These are phyloP conservation scores for Caretta caretta DNA, from an alignment of 2,113 vertebrate genomes.

Conservation along the genomic window DNA sequence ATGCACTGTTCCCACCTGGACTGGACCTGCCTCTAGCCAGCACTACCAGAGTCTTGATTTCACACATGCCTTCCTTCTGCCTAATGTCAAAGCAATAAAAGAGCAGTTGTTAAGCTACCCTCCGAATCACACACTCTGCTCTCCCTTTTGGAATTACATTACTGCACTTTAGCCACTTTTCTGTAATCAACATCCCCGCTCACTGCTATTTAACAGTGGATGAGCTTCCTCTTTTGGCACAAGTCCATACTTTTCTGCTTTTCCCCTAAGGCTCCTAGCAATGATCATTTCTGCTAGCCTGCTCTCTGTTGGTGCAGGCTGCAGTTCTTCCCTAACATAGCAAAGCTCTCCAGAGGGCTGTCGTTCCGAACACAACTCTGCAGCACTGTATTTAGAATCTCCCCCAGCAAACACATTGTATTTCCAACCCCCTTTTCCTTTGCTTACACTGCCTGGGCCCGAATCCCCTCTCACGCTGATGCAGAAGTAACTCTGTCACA, in stretches of 20 bases:
- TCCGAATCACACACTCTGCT: background rate
- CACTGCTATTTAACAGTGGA: background rate
- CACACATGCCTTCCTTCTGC: background rate
- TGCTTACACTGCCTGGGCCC: background rate
- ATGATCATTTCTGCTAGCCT: background rate
- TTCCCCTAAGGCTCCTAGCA: background rate
- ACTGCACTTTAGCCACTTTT: background rate
- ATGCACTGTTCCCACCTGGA: background rate
- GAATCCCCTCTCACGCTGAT: background rate
- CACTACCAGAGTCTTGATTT: background rate
- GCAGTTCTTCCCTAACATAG: background rate
- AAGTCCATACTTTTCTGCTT: fast-evolving
- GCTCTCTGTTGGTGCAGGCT: background rate
- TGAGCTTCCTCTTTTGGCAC: background rate
- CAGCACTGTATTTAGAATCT: background rate
- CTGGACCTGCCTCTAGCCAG: background rate
- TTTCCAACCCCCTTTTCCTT: background rate
- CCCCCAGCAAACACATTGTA: background rate
- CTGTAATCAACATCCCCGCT: background rate
- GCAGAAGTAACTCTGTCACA: background rate
- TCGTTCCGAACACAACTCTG: background rate
- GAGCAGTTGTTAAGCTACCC: background rate
- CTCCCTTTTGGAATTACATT: background rate
- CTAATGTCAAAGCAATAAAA: background rate
- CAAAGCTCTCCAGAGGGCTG: background rate